Evolutionary conservation across 92 coral and sea anemone species (phyloP).

Genomic region (Umimayanthus kanabou): DNA sequence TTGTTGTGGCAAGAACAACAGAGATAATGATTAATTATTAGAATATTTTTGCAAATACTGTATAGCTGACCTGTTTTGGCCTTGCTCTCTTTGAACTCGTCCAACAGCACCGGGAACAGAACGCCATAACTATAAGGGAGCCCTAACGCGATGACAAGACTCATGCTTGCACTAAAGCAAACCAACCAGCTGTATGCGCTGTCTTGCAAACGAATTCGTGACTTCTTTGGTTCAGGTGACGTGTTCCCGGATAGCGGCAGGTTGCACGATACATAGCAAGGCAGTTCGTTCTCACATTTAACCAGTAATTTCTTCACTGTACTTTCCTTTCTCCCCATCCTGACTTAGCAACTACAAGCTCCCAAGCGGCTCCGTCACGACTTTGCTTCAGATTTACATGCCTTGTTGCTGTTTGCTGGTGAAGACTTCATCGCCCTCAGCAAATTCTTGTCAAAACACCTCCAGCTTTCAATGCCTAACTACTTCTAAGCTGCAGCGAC

Average conservation of each 20-base stretch:
- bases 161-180: slow-evolving; percentile 29
- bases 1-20: not conserved
- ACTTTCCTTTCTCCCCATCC: not conserved
- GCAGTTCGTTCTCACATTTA: slow-evolving; percentile 19
- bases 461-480: not conserved
- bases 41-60: not conserved
- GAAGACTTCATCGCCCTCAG: not conserved
- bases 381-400: not conserved
- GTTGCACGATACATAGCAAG: slow-evolving; percentile 30
- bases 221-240: not conserved
- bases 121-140: slow-evolving; percentile 30
- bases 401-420: not conserved
- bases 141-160: slow-evolving; percentile 19
- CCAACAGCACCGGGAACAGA: slow-evolving; percentile 30
- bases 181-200: slow-evolving; percentile 25
- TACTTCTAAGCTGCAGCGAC: not conserved
- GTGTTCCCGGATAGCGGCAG: slow-evolving; percentile 11
- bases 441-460: not conserved
- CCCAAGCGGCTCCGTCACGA: not conserved
- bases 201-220: slow-evolving; percentile 27
- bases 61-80: slow-evolving; percentile 24
- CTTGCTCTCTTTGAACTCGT: slow-evolving; percentile 33
- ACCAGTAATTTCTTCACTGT: slow-evolving; percentile 17
- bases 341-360: not conserved
- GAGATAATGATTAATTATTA: not conserved